phyloP scores from a whole-genome alignment of 2,888 invertebrate species.

The Oxycera nigricornis region DNA sequence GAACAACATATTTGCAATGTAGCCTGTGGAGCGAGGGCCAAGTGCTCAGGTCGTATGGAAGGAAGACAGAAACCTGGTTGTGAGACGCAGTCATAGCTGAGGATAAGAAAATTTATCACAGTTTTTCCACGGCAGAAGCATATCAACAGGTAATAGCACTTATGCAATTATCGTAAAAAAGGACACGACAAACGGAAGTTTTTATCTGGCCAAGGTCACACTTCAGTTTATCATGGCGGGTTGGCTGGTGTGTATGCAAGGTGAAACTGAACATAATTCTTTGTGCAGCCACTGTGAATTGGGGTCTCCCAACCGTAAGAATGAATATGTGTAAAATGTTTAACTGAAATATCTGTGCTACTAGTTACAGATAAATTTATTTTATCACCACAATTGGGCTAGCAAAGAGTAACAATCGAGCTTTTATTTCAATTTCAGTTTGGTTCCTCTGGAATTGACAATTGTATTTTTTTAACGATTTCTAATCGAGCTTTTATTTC shows the following conservation, averaged over 20 bases:
- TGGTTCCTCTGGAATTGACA: too few species aligned
- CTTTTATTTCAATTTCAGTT: too few species aligned
- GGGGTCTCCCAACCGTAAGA: too few species aligned
- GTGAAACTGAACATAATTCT: not conserved
- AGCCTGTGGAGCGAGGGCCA: not conserved
- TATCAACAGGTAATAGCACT: conserved; percentile 45
- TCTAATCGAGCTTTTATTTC: too few species aligned
- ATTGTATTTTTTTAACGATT: too few species aligned
- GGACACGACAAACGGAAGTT: conserved; percentile 40
- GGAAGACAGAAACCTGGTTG: not conserved
- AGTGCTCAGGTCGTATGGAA: not conserved
- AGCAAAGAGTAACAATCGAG: too few species aligned
- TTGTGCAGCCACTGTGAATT: too few species aligned
- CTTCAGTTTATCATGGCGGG: conserved; percentile 1
- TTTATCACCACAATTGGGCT: too few species aligned
- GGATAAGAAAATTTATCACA: conserved; percentile 32
- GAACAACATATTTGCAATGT: conserved; percentile 38
- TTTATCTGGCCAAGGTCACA: conserved; percentile 44
- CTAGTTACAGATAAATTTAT: too few species aligned
- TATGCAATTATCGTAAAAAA: conserved; percentile 45
- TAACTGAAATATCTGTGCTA: too few species aligned
- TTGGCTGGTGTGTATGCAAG: not conserved
- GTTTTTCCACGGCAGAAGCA: conserved; percentile 43
- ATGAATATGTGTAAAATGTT: too few species aligned
- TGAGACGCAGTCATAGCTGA: conserved; percentile 36